phyloP scores from a whole-genome alignment of 2,113 vertebrate species.

The Grus americana region DNA sequence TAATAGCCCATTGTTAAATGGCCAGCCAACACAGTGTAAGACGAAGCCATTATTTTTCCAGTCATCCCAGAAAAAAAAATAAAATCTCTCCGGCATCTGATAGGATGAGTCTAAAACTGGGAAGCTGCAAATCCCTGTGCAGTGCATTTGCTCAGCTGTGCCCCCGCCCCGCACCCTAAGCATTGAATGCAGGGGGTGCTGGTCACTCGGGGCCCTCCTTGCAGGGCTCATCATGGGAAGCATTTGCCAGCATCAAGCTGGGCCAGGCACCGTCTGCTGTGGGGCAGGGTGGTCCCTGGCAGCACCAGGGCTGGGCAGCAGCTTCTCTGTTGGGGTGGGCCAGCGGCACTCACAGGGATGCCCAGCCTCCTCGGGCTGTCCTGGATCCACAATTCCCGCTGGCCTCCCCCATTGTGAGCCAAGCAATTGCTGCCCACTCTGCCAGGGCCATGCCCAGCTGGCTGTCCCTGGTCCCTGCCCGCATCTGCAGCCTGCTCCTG shows the following conservation, averaged over 20 bases:
- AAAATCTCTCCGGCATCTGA: background rate
- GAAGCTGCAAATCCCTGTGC: background rate
- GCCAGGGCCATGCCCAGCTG: background rate
- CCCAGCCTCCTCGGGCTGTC: accelerated
- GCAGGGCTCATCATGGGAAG: background rate
- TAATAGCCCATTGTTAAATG: constrained; percentile 37
- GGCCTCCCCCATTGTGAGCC: background rate
- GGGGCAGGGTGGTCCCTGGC: background rate
- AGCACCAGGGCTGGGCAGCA: background rate
- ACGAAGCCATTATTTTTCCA: background rate
- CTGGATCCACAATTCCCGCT: background rate
- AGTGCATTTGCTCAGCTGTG: background rate
- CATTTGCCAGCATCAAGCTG: accelerated
- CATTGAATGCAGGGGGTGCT: accelerated
- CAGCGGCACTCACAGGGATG: background rate
- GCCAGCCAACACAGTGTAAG: background rate
- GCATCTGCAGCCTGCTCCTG: background rate
- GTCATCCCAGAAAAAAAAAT: background rate
- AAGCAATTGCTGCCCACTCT: accelerated
- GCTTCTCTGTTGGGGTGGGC: background rate
- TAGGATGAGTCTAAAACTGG: background rate
- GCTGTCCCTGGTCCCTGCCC: background rate
- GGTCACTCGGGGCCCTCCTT: background rate
- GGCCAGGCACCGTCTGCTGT: background rate
- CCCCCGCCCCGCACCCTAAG: background rate